Evolutionary conservation across 2,888 invertebrate genomes (phyloP).

Genomic region (Epinotia bilunana): DNA sequence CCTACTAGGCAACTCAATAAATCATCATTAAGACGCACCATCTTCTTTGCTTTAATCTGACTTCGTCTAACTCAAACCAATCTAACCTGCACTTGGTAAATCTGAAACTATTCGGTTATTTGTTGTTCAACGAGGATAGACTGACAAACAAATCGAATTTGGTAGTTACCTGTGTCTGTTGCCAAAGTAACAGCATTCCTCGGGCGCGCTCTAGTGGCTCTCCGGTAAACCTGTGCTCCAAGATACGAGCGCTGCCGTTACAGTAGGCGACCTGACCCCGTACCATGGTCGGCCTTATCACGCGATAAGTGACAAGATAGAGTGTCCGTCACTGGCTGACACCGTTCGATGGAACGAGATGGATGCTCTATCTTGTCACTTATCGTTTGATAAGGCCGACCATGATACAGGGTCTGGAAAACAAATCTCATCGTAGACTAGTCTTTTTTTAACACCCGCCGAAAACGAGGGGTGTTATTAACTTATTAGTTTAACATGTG

Average conservation of each 20-base stretch:
- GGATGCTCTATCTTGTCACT: no score
- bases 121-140: constrained; percentile 31
- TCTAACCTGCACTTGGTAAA: constrained; percentile 16
- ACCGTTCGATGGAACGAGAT: no score
- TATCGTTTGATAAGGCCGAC: no score
- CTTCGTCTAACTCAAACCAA: constrained; percentile 10
- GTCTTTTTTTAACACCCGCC: no score
- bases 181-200: constrained; percentile 60
- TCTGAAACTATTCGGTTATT: constrained; percentile 40
- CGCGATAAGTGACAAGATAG: no score
- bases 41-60: neutral
- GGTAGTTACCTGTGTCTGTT: constrained; percentile 52
- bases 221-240: constrained; percentile 52
- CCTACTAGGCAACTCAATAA: neutral
- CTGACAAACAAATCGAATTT: constrained; percentile 54
- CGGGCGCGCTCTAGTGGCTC: constrained; percentile 56
- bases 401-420: no score
- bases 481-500: no score
- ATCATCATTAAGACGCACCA: neutral
- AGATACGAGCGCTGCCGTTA: neutral
- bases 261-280: no score
- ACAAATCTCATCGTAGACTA: no score
- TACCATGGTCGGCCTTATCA: no score
- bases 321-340: no score
- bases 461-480: no score